Base-by-base conservation (phyloP, 2,797 vertebrate genomes). In the Gallirallus australis region DNA sequence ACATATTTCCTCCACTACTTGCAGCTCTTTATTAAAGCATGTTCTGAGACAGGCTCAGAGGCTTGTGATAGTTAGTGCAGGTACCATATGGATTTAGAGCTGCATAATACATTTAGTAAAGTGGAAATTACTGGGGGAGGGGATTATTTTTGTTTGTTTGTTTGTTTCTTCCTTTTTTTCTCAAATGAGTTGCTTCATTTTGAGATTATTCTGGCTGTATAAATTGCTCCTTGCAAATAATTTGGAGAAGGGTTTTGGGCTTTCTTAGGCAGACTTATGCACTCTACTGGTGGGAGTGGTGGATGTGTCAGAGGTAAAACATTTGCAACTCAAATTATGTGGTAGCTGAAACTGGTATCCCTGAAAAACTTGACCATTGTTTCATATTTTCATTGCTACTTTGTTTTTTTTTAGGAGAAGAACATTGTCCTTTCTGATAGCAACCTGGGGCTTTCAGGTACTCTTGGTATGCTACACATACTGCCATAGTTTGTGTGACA, bases 21-120 rank as follows among this genome's bases (percentile, higher is more conserved):
- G 93, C 91, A 95, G 94, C 88, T 96, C 82, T 93, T 95, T 89
- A 84, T 82, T 93, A 73, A 68, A 90, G 88, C 71, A 65, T 45
- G 65, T 85, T 96, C 78, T 77, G 84, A 92, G 80, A 52, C 75
- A 57, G 77, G 45, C 86, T 33, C 4, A 66, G 89, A 77, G 82
- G 53, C 82, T 86, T 94, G 60, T 82, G 94, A 92, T 90, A 72
- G 85, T 63, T 89, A 52, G 60, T 39, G 63, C 81, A 95, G 95
- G 93, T 96, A 93, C 93, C 0, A 15, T 95, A 33, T 94, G 93
- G 79, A 93, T 94, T 96, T 95, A 53, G 48, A 95, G 56, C 52
- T 4, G 0, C 50, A 35, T 50, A 86, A 82, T 85, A 80, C 92
- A 93, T 89, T 64, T 42, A 93, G 33, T 71, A 65, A 90, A 90